phyloP scores from a whole-genome alignment of 1,140 invertebrate genomes.

The Drosophila grimshawi region DNA sequence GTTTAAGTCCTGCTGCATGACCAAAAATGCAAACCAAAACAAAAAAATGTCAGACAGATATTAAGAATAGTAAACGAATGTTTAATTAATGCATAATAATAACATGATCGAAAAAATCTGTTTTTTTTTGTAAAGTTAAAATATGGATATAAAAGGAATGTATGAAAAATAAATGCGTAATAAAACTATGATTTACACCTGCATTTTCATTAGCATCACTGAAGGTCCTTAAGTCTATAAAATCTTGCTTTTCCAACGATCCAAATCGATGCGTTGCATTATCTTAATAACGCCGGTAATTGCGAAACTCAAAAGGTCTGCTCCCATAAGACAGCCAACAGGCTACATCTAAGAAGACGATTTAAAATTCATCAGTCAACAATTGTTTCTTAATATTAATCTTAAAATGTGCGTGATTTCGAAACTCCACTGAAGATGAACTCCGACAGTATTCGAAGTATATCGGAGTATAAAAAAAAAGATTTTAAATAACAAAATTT shows the following conservation, averaged over 20 bases:
- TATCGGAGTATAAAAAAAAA: too few species aligned
- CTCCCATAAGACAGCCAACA: background rate
- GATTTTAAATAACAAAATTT: too few species aligned
- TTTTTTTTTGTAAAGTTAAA: conserved; percentile 79
- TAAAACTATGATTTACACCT: conserved; percentile 28
- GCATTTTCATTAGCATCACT: conserved; percentile 1
- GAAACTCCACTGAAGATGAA: too few species aligned
- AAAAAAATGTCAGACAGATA: conserved; percentile 7
- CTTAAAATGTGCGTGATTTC: too few species aligned
- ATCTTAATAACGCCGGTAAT: background rate
- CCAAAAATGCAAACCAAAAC: conserved; percentile 35
- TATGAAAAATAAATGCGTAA: conserved; percentile 48
- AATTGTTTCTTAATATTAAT: too few species aligned
- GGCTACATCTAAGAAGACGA: too few species aligned
- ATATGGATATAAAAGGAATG: conserved; percentile 63
- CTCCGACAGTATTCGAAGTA: too few species aligned
- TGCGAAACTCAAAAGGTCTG: background rate
- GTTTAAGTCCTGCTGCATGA: conserved; percentile 65
- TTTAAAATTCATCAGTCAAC: too few species aligned
- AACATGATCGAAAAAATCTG: conserved; percentile 24
- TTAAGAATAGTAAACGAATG: conserved; percentile 21
- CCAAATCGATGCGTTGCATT: background rate
- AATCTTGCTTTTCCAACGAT: background rate
- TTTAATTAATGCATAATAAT: conserved; percentile 58
- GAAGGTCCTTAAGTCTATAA: background rate